A percentile compares a stretch with the other conserved stretches of the same genome.
Conservation (phyloP, 2,797 vertebrate species). For the Fistularia tabacaria region DNA sequence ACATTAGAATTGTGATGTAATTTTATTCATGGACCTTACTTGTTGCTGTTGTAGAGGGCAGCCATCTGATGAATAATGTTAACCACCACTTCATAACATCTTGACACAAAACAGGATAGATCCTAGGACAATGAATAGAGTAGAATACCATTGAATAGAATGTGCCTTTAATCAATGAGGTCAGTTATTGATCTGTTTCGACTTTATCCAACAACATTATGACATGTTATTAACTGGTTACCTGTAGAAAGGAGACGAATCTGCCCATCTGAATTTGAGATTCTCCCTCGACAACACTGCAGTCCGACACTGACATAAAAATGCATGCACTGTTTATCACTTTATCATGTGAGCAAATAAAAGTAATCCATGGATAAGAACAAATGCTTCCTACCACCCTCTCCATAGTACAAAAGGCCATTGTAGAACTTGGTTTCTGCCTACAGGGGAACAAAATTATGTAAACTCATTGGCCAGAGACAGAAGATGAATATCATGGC, state of each 20-base stretch:
- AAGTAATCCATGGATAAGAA: neutral
- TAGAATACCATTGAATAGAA: neutral
- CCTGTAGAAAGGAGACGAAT: constrained; percentile 97
- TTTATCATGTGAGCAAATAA: constrained; percentile 11
- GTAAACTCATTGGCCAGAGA: neutral
- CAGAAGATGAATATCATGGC: neutral
- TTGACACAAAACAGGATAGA: constrained; percentile 93
- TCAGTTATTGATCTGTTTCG: neutral
- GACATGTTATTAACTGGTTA: constrained; percentile 35
- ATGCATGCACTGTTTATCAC: neutral
- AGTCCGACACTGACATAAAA: constrained; percentile 80
- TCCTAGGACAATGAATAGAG: constrained; percentile 71
- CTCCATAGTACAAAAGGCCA: constrained; percentile 95
- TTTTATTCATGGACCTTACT: constrained; percentile 64
- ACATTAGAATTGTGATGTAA: too few relatives aligned
- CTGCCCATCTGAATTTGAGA: constrained; percentile 97
- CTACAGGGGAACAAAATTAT: constrained; percentile 64
- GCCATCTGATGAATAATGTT: constrained; percentile 94
- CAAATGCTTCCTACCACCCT: constrained; percentile 84
- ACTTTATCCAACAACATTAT: neutral
- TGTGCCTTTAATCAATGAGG: neutral
- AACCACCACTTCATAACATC: constrained; percentile 95
- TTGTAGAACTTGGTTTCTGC: constrained; percentile 98
- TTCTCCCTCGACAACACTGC: constrained; percentile 91
- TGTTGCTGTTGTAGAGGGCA: constrained; percentile 93